phyloP scores from a whole-genome alignment of 2,888 invertebrate genomes.

The Morinoia aosen region DNA sequence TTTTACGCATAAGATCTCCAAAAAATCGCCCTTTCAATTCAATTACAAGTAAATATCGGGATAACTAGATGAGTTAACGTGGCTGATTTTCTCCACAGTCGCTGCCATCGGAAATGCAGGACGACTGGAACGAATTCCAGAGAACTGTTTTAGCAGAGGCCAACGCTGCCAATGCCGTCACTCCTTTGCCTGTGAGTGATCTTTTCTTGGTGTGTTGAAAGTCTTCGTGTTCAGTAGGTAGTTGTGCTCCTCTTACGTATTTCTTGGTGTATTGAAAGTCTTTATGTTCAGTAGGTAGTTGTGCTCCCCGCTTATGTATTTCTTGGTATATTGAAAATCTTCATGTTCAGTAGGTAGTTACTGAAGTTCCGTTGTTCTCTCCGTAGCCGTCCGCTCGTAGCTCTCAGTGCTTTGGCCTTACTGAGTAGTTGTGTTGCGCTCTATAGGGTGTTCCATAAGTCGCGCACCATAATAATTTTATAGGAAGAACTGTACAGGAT shows the following conservation, averaged over 20 bases:
- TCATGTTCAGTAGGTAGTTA: background rate
- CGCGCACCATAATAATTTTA: too few species aligned
- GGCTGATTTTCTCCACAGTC: conserved; percentile 45
- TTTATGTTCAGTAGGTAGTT: background rate
- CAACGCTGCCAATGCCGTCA: conserved; percentile 63
- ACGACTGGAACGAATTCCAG: conserved; percentile 64
- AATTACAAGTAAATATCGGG: too few species aligned
- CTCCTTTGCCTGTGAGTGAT: conserved; percentile 56
- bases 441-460: too few species aligned
- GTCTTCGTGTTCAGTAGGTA: background rate
- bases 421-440: too few species aligned
- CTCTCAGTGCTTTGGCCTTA: background rate
- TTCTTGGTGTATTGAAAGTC: background rate
- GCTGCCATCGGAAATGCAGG: conserved; percentile 59
- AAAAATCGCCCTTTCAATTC: too few species aligned
- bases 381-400: background rate
- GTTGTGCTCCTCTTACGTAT: background rate
- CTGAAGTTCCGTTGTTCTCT: background rate
- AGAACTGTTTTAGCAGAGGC: conserved; percentile 62
- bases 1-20: too few species aligned
- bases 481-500: too few species aligned
- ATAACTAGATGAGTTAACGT: too few species aligned
- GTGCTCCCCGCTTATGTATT: background rate
- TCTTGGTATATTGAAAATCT: background rate
- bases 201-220: background rate